phyloP scores from a whole-genome alignment of 2,113 vertebrate genomes.

The Hylia prasina region DNA sequence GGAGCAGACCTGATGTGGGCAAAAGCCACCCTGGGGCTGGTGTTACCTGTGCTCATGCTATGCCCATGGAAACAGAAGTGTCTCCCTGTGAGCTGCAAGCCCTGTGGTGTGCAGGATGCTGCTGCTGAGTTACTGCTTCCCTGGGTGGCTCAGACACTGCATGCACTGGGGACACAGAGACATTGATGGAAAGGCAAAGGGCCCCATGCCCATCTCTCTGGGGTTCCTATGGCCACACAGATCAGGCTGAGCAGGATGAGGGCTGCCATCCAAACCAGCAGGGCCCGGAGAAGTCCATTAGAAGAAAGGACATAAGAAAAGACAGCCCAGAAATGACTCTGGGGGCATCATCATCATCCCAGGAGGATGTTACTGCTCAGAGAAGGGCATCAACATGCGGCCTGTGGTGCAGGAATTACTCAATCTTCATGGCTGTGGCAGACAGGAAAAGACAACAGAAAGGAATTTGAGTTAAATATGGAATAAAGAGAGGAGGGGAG shows the following conservation, averaged over 20 bases:
- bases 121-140: neutral
- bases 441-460: neutral
- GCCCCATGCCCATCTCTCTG: neutral
- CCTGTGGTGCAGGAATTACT: neutral
- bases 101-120: neutral
- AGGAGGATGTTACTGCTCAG: neutral
- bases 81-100: neutral
- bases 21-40: neutral
- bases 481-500: neutral
- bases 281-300: neutral
- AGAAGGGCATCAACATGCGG: neutral
- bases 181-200: neutral
- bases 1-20: neutral
- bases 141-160: neutral
- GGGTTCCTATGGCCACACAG: neutral
- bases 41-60: neutral
- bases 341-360: neutral
- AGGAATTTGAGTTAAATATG: neutral
- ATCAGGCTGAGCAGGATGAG: neutral
- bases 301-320: neutral
- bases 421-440: neutral
- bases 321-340: neutral
- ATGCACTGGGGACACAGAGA: accelerated
- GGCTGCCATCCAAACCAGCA: neutral
- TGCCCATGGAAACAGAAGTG: neutral